Conservation (phyloP, 2,797 vertebrate genomes). For the Hyperoplus lanceolatus region DNA sequence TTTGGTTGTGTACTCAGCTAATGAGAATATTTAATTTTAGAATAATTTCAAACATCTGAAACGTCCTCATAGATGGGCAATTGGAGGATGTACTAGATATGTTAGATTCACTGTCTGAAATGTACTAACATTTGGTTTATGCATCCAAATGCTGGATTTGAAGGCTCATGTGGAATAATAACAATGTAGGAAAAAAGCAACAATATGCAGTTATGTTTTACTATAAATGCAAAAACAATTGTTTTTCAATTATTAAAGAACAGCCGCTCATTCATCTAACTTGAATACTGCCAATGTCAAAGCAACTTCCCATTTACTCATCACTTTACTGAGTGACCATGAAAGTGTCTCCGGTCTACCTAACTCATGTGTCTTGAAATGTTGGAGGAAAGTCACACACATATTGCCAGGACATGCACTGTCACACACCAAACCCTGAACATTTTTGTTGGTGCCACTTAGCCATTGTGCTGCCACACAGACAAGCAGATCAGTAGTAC, state of each 20-base stretch:
- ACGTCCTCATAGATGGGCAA: slow-evolving; percentile 25
- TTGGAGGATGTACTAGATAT: slow-evolving; percentile 29
- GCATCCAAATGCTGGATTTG: slow-evolving; percentile 57
- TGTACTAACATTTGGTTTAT: slow-evolving; percentile 48
- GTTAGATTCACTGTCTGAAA: slow-evolving; percentile 38
- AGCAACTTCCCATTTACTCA: background rate
- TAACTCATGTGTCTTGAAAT: background rate
- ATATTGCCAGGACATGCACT: background rate
- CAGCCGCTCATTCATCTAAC: background rate
- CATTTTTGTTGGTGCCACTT: background rate
- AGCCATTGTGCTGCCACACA: background rate
- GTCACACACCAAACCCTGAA: background rate
- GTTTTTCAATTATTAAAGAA: background rate
- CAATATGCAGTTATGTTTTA: background rate
- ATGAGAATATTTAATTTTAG: slow-evolving; percentile 49
- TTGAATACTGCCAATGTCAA: background rate
- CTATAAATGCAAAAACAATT: background rate
- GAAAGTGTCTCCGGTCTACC: background rate
- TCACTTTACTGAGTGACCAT: background rate
- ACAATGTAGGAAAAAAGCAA: background rate
- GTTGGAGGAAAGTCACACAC: background rate
- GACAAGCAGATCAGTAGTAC: background rate
- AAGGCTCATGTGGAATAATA: slow-evolving; percentile 41
- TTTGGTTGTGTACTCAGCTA: slow-evolving; percentile 22
- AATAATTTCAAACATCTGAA: slow-evolving; percentile 28